Conservation (phyloP, 35 echinoderm and acorn worm species). For the Anneissia japonica region DNA sequence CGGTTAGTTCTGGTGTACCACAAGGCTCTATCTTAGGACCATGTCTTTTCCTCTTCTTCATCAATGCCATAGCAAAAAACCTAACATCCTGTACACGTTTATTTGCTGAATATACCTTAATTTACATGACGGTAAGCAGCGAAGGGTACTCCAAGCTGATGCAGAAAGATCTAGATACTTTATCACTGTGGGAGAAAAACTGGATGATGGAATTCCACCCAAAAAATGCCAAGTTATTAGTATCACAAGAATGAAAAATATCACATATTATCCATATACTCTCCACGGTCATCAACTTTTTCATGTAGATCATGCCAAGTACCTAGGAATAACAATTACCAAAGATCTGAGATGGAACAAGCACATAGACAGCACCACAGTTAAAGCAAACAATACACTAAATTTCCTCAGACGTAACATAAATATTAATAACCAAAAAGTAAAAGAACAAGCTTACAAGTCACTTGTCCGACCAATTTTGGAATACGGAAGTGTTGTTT, state of each 20-base stretch:
- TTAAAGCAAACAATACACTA: neutral
- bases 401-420: conserved; percentile 10
- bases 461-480: too few species aligned
- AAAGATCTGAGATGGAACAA: neutral
- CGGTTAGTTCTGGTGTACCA: conserved; percentile 22
- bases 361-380: conserved; percentile 8
- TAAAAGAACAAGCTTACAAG: neutral
- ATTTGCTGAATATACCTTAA: too few species aligned
- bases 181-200: too few species aligned
- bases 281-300: too few species aligned
- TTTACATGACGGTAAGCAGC: neutral
- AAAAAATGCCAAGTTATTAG: too few species aligned
- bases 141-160: neutral
- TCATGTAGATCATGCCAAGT: too few species aligned
- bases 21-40: conserved; percentile 27
- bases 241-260: too few species aligned
- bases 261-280: too few species aligned
- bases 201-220: too few species aligned
- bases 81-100: conserved; percentile 1
- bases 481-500: too few species aligned
- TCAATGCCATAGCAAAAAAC: conserved; percentile 18
- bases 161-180: too few species aligned
- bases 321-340: too few species aligned
- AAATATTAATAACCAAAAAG: neutral
- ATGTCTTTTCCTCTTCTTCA: conserved; percentile 17